Evolutionary conservation across 53 echinoderm and acorn worm species (phyloP), one percentile per base, ranked within the genome.

Genomic region (Holothuria leucospilota): DNA sequence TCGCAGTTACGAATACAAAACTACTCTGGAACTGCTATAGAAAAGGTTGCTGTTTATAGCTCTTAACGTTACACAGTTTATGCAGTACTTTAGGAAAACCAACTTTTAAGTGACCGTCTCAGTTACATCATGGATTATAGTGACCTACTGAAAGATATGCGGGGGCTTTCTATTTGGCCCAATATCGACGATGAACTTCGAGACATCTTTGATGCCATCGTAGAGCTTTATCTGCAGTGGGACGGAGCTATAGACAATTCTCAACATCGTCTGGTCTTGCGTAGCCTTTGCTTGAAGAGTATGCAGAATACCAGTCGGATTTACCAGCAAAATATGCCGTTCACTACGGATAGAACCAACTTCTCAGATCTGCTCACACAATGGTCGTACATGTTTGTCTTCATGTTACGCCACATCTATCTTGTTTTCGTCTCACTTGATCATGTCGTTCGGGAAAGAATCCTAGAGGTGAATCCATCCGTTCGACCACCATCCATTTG

Each of bases 371-470:
- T 0, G 15, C 20, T n/a, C 5, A 80, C 80, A 7, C 62, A 39
- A 62, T 80, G 80, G 80, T 56, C 80, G 2, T 80, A 80, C 61
- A 80, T 80, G 80, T 80, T 58, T 29, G 51, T 80, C 4, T 80
- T 38, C 21, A 80, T 80, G 80, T 29, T 80, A 34, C 80, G 80
- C 16, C 80, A 80, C 10, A 58, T 62, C 53, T 38, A 80, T 80
- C 34, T 80, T 13, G 80, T 80, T 15, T 34, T 23, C 61, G 39
- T 62, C 30, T 30, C 80, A 59, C 20, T 80, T 24, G 80, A 80
- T 20, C 38, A 13, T 14, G 27, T 6, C 0, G 46, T 74, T 51
- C 46, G 20, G 27, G 74, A 25, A 27, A 1, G 4, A 15, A 14
- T 61, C 29, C 10, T 30, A 3, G 0, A 30, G 8, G 59, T 80